Percentiles rank a stretch among this genome's conserved stretches.
Conservation (phyloP, 2,797 vertebrate genomes). For the Phataginus tetradactyla region DNA sequence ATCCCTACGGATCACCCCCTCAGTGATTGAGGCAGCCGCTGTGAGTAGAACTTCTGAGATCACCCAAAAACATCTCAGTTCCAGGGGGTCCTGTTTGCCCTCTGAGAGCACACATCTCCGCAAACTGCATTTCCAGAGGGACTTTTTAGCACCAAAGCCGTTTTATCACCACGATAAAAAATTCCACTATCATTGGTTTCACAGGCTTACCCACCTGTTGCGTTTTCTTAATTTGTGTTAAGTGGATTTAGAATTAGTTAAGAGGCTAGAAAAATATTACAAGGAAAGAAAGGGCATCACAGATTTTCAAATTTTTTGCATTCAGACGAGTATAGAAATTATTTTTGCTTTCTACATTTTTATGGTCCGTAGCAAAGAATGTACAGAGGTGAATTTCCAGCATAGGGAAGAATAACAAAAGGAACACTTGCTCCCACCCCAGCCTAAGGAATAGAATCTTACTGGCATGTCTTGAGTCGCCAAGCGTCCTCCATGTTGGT, state of each 20-base stretch:
- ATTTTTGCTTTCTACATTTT: not conserved
- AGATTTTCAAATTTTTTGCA: not conserved
- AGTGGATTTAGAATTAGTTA: not conserved
- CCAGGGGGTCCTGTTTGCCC: not conserved
- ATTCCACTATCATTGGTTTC: fast-evolving
- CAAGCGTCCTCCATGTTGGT: fast-evolving
- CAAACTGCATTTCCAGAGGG: not conserved
- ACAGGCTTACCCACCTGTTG: not conserved
- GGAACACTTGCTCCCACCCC: not conserved
- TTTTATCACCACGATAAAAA: not conserved
- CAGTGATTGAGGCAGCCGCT: not conserved
- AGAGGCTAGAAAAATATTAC: not conserved
- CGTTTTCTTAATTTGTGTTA: not conserved
- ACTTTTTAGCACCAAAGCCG: not conserved
- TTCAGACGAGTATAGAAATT: no score
- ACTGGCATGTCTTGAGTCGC: no score
- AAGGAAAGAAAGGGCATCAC: not conserved
- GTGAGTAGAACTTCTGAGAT: not conserved
- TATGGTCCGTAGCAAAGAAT: not conserved
- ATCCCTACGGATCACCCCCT: fast-evolving
- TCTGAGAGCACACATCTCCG: not conserved
- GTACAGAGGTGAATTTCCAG: not conserved
- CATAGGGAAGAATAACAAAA: not conserved
- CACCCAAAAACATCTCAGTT: fast-evolving
- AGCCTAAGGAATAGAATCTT: not conserved